Evolutionary conservation across 2,888 invertebrate genomes (phyloP), one percentile per base, ranked within the genome.

Genomic region (Heliconius erato): DNA sequence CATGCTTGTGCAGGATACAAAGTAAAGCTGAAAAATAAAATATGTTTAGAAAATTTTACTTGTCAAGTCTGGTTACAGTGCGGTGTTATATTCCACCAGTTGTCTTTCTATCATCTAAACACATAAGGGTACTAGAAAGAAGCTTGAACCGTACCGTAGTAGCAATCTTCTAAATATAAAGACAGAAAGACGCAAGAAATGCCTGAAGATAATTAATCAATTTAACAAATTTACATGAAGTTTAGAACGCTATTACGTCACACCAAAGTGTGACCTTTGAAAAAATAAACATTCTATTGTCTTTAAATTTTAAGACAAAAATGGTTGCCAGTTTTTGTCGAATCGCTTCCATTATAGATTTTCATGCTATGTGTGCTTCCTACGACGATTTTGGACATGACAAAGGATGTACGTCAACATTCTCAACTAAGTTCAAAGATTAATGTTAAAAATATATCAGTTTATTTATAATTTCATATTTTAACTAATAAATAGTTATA

Each of bases 391-490:
- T 78, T 67, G 26, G 26, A 19, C 19, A 72, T 81, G 49, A 63
- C 77, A 81, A 77, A 69, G 77, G 69, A 81, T 71, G 81, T 81
- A 72, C 81, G 81, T 81, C 81, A 81, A 26, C 28, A 40, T 35
- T 78, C 72, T 72, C 23, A 59, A 54, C 71, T 19, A 23, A 67
- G 23, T 40, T 77, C 63, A 40, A 77, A 28, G 26, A 67, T 35
- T 44, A 35, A 59, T n/a, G 19, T 59, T 35, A 14, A 78, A 44
- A 67, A 44, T 28, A 67, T 59, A 32, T 59, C 28, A 35, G 4
- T 26, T 16, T 32, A 54, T 54, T 54, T 54, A 54, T 19, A 54
- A 19, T 54, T 0, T 54, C 6, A 49, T 16, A 40, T 2, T 40
- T 40, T 19, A 49, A 49, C 6, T 49, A 19, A 54, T 9, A 74